Percentiles rank a stretch among this genome's conserved stretches.
These are phyloP conservation scores for Plemyria rubiginata DNA, from an alignment of 2,888 invertebrate species.

Conservation along the genomic window DNA sequence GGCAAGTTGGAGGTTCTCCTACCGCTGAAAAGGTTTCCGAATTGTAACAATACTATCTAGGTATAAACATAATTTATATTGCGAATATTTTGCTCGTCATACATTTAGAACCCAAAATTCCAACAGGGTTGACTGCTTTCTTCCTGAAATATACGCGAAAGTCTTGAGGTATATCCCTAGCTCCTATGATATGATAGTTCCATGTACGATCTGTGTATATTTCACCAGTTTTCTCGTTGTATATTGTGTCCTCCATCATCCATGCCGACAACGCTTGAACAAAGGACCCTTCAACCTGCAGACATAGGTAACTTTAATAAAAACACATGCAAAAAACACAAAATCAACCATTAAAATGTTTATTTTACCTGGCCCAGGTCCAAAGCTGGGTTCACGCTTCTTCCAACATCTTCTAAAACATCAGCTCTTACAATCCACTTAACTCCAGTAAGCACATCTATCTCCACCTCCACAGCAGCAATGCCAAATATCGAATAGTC, in stretches of 20 bases:
- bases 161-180: slow-evolving; percentile 60
- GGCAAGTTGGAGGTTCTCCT: slow-evolving; percentile 54
- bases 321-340: not conserved
- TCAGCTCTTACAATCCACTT: slow-evolving; percentile 58
- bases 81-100: not conserved
- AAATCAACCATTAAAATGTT: not conserved
- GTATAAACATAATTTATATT: not conserved
- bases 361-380: slow-evolving; percentile 87
- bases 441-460: slow-evolving; percentile 57
- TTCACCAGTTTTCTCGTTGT: slow-evolving; percentile 51
- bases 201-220: slow-evolving; percentile 57
- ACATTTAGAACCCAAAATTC: slow-evolving; percentile 63
- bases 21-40: slow-evolving; percentile 41
- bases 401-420: slow-evolving; percentile 84
- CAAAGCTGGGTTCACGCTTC: slow-evolving; percentile 88
- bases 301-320: not conserved
- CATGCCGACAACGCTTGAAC: slow-evolving; percentile 59
- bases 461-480: slow-evolving; percentile 54
- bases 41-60: not conserved
- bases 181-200: slow-evolving; percentile 59
- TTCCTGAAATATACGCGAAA: slow-evolving; percentile 55
- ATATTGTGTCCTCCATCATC: slow-evolving; percentile 53
- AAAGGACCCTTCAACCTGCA: slow-evolving; percentile 87
- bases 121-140: slow-evolving; percentile 54
- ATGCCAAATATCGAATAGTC: slow-evolving; percentile 55